phyloP scores from a whole-genome alignment of 1,140 invertebrate species.

The Philotrypesis tridentata region DNA sequence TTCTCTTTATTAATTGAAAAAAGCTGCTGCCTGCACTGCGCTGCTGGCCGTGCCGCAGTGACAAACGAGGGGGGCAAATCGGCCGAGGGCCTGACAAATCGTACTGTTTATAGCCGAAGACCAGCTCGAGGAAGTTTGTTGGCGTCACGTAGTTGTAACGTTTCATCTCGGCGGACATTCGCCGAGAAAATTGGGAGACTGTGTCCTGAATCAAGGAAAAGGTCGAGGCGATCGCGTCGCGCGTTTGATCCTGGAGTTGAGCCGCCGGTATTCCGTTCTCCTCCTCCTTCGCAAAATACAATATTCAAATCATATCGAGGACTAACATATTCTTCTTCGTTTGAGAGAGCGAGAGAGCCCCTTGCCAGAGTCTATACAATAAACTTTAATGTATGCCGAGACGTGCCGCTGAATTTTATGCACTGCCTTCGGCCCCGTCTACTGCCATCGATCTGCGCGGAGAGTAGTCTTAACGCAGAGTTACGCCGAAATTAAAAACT shows the following conservation, averaged over 20 bases:
- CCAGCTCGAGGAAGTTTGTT: conserved; percentile 88
- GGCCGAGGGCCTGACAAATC: conserved; percentile 29
- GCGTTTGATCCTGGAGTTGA: conserved; percentile 76
- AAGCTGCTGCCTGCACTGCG: too few relatives aligned
- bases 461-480: too few relatives aligned
- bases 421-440: too few relatives aligned
- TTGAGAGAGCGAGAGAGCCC: too few relatives aligned
- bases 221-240: conserved; percentile 79
- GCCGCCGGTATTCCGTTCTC: conserved; percentile 49
- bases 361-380: too few relatives aligned
- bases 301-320: not conserved
- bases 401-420: too few relatives aligned
- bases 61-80: conserved; percentile 2
- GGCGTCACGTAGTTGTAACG: conserved; percentile 91
- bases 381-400: too few relatives aligned
- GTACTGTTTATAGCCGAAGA: conserved; percentile 87
- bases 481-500: too few relatives aligned
- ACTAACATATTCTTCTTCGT: too few relatives aligned
- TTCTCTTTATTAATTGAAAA: not conserved
- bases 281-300: not conserved
- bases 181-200: conserved; percentile 80
- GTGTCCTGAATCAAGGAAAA: conserved; percentile 87
- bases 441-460: too few relatives aligned
- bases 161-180: conserved; percentile 84
- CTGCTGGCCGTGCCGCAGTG: too few relatives aligned